phyloP scores from a whole-genome alignment of 2,888 invertebrate species.

The Zaprionus bogoriensis region DNA sequence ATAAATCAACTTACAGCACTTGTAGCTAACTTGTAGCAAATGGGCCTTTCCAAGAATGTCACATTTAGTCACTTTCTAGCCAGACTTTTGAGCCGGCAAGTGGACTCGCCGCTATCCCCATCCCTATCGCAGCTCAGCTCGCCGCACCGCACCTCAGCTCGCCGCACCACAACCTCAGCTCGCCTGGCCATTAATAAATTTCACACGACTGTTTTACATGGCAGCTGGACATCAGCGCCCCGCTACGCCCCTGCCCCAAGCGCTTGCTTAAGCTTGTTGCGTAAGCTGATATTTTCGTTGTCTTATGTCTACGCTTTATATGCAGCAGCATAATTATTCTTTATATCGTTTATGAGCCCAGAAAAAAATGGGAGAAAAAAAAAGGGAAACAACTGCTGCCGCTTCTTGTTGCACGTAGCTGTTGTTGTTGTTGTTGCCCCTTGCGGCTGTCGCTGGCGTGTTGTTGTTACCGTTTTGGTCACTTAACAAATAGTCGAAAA shows the following conservation, averaged over 20 bases:
- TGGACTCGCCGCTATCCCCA: too few relatives aligned
- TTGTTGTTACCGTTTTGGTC: slow-evolving; percentile 72
- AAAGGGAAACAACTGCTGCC: slow-evolving; percentile 27
- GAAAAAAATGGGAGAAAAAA: slow-evolving; percentile 33
- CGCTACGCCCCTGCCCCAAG: background rate
- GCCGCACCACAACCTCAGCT: background rate
- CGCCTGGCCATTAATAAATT: slow-evolving; percentile 60
- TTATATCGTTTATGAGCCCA: slow-evolving; percentile 64
- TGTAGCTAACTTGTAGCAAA: slow-evolving; percentile 32
- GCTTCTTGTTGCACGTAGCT: slow-evolving; percentile 28
- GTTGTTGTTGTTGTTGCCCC: slow-evolving; percentile 10
- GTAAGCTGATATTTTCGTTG: slow-evolving; percentile 62
- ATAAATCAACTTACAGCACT: slow-evolving; percentile 53
- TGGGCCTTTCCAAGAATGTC: slow-evolving; percentile 56
- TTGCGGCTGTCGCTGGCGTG: slow-evolving; percentile 26
- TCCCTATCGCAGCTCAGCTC: too few relatives aligned
- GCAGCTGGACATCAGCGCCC: slow-evolving; percentile 43
- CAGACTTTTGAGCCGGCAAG: slow-evolving; percentile 52
- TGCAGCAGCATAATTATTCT: slow-evolving; percentile 74
- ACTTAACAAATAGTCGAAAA: slow-evolving; percentile 74
- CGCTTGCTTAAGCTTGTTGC: slow-evolving; percentile 50
- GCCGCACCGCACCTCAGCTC: background rate
- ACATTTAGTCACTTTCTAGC: slow-evolving; percentile 53
- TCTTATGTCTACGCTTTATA: slow-evolving; percentile 39
- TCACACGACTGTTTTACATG: slow-evolving; percentile 74